phyloP scores from a whole-genome alignment of 2,888 invertebrate genomes.

The Myathropa florea region DNA sequence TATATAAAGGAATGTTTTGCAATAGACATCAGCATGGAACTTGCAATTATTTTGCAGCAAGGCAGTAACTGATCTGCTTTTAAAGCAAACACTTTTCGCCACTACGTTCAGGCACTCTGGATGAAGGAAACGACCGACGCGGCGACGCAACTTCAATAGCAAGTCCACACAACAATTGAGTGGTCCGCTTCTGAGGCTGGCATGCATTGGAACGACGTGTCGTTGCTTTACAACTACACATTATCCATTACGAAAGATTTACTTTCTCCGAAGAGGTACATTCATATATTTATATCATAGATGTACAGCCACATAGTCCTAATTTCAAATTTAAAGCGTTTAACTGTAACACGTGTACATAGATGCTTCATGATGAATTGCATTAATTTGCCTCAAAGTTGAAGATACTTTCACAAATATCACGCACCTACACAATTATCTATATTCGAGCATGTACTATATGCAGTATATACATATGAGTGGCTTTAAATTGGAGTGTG shows the following conservation, averaged over 20 bases:
- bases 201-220: slow-evolving; percentile 16
- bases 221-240: slow-evolving; percentile 17
- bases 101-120: not conserved
- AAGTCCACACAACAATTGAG: slow-evolving; percentile 5
- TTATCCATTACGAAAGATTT: slow-evolving; percentile 29
- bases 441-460: too few species aligned
- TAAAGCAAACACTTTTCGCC: not conserved
- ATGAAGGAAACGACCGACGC: slow-evolving; percentile 25
- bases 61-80: slow-evolving; percentile 49
- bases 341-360: slow-evolving; percentile 3
- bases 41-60: slow-evolving; percentile 23
- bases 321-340: slow-evolving; percentile 11
- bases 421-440: slow-evolving; percentile 1
- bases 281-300: too few species aligned
- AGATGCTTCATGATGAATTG: slow-evolving; percentile 3
- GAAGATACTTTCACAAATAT: slow-evolving; percentile 48
- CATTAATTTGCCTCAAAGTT: slow-evolving; percentile 11
- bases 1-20: slow-evolving; percentile 39
- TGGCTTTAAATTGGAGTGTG: not conserved
- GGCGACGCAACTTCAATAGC: not conserved
- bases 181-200: slow-evolving; percentile 10
- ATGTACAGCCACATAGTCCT: not conserved
- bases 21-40: slow-evolving; percentile 16
- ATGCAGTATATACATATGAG: not conserved
- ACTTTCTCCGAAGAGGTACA: slow-evolving; percentile 48